phyloP scores from a whole-genome alignment of 1,140 invertebrate species.

The Rhopalosiphum maidis region DNA sequence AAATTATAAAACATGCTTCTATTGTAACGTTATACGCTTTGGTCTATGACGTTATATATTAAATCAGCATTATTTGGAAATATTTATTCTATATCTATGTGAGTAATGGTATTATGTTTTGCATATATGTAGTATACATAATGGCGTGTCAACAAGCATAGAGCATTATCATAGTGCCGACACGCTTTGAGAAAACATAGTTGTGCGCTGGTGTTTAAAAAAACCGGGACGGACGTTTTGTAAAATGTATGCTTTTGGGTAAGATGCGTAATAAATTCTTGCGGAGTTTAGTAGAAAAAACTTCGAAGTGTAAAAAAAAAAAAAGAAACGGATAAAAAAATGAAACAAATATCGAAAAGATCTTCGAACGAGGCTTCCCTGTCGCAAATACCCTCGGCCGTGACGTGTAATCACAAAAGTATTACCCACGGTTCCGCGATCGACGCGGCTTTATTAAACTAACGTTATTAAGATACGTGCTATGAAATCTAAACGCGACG shows the following conservation, averaged over 20 bases:
- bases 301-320: not conserved
- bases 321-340: conserved; percentile 10
- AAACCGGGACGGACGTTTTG: not conserved
- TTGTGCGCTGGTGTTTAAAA: not conserved
- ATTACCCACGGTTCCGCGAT: not conserved
- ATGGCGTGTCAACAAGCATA: not conserved
- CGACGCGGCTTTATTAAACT: conserved; percentile 39
- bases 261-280: not conserved
- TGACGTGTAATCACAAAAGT: conserved; percentile 21
- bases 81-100: not conserved
- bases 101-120: not conserved
- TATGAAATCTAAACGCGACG: conserved; percentile 29
- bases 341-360: conserved; percentile 20
- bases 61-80: not conserved
- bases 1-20: not conserved
- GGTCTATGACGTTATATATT: not conserved
- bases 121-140: not conserved
- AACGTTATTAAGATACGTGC: conserved; percentile 46
- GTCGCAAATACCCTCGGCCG: not conserved
- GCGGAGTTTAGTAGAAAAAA: not conserved
- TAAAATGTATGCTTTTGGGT: not conserved
- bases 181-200: not conserved
- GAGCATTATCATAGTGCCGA: not conserved
- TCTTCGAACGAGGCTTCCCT: no score
- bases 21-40: not conserved